Conservation (phyloP, 2,113 vertebrate species). For the Gavialis gangeticus region DNA sequence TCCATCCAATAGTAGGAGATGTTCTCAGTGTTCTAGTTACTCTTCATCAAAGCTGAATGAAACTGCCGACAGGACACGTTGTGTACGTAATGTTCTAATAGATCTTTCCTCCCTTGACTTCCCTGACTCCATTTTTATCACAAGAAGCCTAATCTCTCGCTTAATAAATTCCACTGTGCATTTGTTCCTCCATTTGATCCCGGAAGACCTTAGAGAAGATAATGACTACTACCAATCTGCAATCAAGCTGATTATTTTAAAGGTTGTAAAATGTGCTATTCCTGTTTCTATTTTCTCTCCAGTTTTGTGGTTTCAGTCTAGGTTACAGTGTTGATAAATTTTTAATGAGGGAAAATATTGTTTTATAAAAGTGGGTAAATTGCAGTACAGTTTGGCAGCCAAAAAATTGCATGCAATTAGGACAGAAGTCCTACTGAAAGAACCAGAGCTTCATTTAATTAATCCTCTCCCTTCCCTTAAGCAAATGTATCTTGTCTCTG, state of each 20-base stretch:
- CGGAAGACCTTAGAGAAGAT: not conserved
- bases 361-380: not conserved
- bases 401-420: not conserved
- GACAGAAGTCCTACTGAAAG: not conserved
- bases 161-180: not conserved
- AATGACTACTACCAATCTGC: slow-evolving; percentile 17
- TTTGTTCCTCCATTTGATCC: slow-evolving; percentile 12
- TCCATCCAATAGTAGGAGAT: not conserved
- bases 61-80: not conserved
- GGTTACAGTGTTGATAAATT: slow-evolving; percentile 9
- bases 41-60: not conserved
- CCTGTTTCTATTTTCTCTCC: rapidly evolving
- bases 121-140: not conserved
- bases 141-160: not conserved
- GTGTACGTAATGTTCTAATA: not conserved
- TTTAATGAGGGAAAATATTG: not conserved
- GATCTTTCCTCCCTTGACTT: not conserved
- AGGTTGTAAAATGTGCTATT: not conserved
- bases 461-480: not conserved
- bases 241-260: slow-evolving; percentile 18
- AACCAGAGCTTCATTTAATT: slow-evolving; percentile 27
- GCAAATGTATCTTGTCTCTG: not conserved
- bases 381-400: not conserved
- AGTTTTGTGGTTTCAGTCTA: not conserved
- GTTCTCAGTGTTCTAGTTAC: not conserved